phyloP scores from a whole-genome alignment of 2,113 vertebrate species.

The Ia io region DNA sequence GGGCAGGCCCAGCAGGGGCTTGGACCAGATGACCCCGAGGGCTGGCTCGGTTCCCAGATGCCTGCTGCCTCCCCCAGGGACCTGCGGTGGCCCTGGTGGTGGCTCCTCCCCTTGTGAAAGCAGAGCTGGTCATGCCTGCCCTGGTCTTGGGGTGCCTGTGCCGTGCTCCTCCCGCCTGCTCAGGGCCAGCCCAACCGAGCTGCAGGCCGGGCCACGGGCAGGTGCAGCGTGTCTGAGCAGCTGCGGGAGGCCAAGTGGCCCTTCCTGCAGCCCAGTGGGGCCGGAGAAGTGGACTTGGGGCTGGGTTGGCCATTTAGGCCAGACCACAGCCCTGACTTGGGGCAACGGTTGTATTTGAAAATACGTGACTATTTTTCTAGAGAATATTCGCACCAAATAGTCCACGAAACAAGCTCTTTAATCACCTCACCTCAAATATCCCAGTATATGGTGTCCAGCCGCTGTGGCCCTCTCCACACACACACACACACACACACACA shows the following conservation, averaged over 20 bases:
- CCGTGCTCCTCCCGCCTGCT: too few species aligned
- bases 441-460: fast-evolving
- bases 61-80: not conserved
- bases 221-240: too few species aligned
- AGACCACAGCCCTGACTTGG: not conserved
- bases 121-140: not conserved
- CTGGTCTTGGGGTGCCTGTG: not conserved
- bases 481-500: not conserved
- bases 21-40: not conserved
- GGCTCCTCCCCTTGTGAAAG: not conserved
- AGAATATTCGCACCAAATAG: fast-evolving
- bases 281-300: not conserved
- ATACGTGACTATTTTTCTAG: too few species aligned
- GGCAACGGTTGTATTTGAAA: fast-evolving
- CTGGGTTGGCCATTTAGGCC: fast-evolving
- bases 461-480: fast-evolving
- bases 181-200: not conserved
- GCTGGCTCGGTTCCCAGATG: not conserved
- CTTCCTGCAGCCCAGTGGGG: fast-evolving
- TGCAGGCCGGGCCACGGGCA: too few species aligned
- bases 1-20: not conserved
- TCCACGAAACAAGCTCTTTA: not conserved
- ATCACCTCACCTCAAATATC: fast-evolving
- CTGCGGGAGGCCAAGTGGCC: fast-evolving
- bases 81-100: fast-evolving